phyloP scores from a whole-genome alignment of 2,888 invertebrate species.

The Endotricha flammealis region DNA sequence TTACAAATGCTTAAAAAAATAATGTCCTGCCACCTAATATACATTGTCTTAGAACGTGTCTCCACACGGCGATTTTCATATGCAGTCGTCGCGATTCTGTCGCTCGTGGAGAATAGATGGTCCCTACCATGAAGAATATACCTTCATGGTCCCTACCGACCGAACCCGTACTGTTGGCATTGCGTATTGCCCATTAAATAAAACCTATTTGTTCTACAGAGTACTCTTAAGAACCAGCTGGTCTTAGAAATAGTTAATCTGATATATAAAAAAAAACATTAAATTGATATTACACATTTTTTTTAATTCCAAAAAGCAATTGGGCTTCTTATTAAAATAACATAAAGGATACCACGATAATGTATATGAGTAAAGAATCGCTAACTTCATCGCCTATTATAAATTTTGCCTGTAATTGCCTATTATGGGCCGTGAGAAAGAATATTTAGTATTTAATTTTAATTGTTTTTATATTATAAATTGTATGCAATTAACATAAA shows the following conservation, averaged over 20 bases:
- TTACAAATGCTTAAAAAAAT: no score
- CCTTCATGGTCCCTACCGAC: no score
- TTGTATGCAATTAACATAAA: no score
- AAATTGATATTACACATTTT: slow-evolving; percentile 48
- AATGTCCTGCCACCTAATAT: no score
- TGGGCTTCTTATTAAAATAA: slow-evolving; percentile 26
- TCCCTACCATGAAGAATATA: no score
- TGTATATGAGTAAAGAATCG: neutral
- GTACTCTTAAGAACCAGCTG: slow-evolving; percentile 34
- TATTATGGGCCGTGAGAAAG: slow-evolving; percentile 3
- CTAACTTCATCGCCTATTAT: slow-evolving; percentile 5
- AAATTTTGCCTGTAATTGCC: neutral
- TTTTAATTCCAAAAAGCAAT: slow-evolving; percentile 26
- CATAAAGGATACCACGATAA: slow-evolving; percentile 2
- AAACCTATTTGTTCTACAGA: no score
- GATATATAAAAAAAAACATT: slow-evolving; percentile 51
- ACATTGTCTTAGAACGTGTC: no score
- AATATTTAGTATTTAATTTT: neutral
- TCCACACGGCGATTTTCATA: no score
- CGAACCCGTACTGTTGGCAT: no score
- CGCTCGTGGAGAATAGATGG: no score
- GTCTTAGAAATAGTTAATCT: slow-evolving; percentile 36
- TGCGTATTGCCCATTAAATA: no score
- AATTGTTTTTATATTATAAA: neutral
- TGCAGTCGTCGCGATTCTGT: no score